phyloP scores from a whole-genome alignment of 2,888 invertebrate genomes.

The Pediacus dermestoides region DNA sequence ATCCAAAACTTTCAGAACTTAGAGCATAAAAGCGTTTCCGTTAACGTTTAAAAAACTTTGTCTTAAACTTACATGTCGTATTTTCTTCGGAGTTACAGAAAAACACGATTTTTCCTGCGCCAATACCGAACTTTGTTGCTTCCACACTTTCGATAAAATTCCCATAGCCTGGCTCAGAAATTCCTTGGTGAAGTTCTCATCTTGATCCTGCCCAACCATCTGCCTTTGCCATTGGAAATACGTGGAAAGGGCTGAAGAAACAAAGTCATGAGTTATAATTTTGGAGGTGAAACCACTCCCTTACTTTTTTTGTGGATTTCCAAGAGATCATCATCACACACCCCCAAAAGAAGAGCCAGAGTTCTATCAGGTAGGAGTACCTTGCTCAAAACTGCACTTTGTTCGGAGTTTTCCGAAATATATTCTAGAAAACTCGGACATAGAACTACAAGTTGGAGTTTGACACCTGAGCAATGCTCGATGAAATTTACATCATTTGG shows the following conservation, averaged over 20 bases:
- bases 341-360: conserved; percentile 76
- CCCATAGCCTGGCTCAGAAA: conserved; percentile 79
- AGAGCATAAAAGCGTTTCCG: too few relatives aligned
- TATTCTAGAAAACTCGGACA: conserved; percentile 72
- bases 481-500: conserved; percentile 47
- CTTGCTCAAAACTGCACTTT: conserved; percentile 54
- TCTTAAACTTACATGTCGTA: conserved; percentile 61
- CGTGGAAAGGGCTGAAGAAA: conserved; percentile 59
- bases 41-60: neutral
- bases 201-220: conserved; percentile 72
- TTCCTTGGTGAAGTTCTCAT: conserved; percentile 78
- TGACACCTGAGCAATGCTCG: conserved; percentile 61
- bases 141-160: conserved; percentile 61
- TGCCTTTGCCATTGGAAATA: conserved; percentile 80
- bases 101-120: conserved; percentile 59
- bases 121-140: conserved; percentile 47
- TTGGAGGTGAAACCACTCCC: conserved; percentile 2
- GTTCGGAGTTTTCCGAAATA: conserved; percentile 55
- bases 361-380: conserved; percentile 68
- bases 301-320: conserved; percentile 67
- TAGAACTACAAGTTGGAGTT: conserved; percentile 75
- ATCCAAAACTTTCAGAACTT: too few relatives aligned
- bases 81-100: conserved; percentile 72
- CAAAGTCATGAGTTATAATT: conserved; percentile 20
- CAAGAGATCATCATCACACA: conserved; percentile 67